These are phyloP conservation scores for Catostylus mosaicus DNA, from an alignment of 30 jellyfish, hydroid and myxozoan species.

Conservation along the genomic window DNA sequence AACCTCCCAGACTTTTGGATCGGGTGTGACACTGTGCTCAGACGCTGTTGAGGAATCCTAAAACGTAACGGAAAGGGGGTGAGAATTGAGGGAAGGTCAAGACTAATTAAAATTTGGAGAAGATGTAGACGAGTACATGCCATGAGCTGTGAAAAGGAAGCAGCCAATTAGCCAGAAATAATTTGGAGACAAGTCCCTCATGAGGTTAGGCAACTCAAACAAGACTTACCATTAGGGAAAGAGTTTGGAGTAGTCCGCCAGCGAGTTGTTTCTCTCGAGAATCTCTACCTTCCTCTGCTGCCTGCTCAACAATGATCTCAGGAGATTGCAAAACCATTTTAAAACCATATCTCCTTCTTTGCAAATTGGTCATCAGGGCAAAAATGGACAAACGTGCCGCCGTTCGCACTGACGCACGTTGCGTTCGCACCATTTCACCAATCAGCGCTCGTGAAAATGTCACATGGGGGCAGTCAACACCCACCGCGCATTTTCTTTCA, in stretches of 20 bases:
- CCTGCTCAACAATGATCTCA: slow-evolving; percentile 55
- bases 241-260: slow-evolving; percentile 66
- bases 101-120: too few species aligned
- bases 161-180: not conserved
- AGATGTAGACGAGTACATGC: not conserved
- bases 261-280: slow-evolving; percentile 78
- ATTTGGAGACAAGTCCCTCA: slow-evolving; percentile 49
- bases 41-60: slow-evolving; percentile 59
- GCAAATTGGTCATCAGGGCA: slow-evolving; percentile 45
- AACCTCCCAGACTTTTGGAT: slow-evolving; percentile 45
- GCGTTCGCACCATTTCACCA: slow-evolving; percentile 57
- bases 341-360: slow-evolving; percentile 10
- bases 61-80: not conserved
- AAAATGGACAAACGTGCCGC: slow-evolving; percentile 47
- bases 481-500: slow-evolving; percentile 2
- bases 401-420: slow-evolving; percentile 29
- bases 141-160: not conserved
- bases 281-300: slow-evolving; percentile 78
- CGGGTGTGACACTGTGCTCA: slow-evolving; percentile 60
- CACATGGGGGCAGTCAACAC: slow-evolving; percentile 60
- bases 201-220: slow-evolving; percentile 57
- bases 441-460: slow-evolving; percentile 26
- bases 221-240: slow-evolving; percentile 72
- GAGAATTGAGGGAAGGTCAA: not conserved
- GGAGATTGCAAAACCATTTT: slow-evolving; percentile 47